Percentiles rank a stretch among this genome's conserved stretches.
phyloP scores from a whole-genome alignment of 2,888 invertebrate species.

The Cantharis rufa region DNA sequence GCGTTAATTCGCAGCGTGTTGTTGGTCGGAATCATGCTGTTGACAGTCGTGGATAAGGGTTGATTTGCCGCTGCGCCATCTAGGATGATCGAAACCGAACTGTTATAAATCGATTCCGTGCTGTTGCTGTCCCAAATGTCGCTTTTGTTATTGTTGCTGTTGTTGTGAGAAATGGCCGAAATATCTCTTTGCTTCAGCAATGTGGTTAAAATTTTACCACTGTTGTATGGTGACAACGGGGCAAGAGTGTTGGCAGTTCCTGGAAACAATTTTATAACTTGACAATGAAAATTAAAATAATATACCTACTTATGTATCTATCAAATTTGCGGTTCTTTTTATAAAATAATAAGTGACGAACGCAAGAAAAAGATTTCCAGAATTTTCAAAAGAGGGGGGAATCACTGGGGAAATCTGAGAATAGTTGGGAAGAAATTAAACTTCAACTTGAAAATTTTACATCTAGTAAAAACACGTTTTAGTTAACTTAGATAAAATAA shows the following conservation, averaged over 20 bases:
- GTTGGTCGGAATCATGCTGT: conserved; percentile 33
- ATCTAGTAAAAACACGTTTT: no score
- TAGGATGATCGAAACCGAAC: conserved; percentile 56
- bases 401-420: no score
- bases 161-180: conserved; percentile 24
- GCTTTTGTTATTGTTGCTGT: conserved; percentile 24
- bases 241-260: conserved; percentile 39
- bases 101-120: conserved; percentile 56
- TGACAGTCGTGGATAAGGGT: conserved; percentile 5
- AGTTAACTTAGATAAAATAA: no score
- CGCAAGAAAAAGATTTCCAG: no score
- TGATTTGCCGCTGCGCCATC: conserved; percentile 36
- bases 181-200: conserved; percentile 46
- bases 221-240: conserved; percentile 38
- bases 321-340: no score
- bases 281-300: not conserved
- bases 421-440: no score
- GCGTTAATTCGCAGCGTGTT: conserved; percentile 24
- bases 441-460: no score
- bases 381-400: no score
- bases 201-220: conserved; percentile 50
- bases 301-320: no score
- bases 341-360: no score
- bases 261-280: conserved; percentile 6
- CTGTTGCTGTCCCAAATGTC: conserved; percentile 52